Evolutionary conservation across 2,113 vertebrate species (phyloP), one percentile per base, ranked within the genome.

Genomic region (Pachypanchax playfairii): DNA sequence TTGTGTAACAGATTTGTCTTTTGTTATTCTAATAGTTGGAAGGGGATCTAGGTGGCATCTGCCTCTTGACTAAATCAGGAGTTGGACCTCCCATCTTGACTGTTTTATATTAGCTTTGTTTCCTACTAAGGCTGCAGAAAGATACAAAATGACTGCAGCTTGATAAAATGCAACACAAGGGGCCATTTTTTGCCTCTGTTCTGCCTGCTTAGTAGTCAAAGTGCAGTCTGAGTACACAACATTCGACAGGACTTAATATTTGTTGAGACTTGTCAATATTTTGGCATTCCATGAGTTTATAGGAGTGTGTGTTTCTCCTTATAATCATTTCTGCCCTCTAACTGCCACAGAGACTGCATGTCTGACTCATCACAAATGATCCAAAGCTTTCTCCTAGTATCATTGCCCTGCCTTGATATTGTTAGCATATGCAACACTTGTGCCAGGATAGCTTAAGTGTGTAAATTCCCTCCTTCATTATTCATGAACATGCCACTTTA

Each of bases 291-390:
- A 55, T 75, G 43, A 58, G 50, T 71, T 77, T 52, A 68, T 54
- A 71, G 67, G 43, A 79, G 63, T 75, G 39, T 72, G 56, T 69
- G 28, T 61, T 55, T 66, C 66, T 47, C 70, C 59, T 67, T 59
- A 38, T 42, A 29, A 73, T 82, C 62, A 79, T 76, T 53, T 51
- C 70, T 84, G 70, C 77, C 80, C 85, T 88, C 77, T 72, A 84
- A 70, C 66, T 77, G 70, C 63, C 58, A 70, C 56, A 43, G 70
- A 59, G 62, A 56, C 62, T 86, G 65, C 79, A 51, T 63, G 78
- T 73, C 84, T 82, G 79, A 85, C 77, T 90, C 86, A 87, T 82
- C 75, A 81, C 68, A 82, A 80, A 69, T 43, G n/a, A 72, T 77
- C 60, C 38, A 51, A 70, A 8, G 44, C 35, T 28, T 22, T 60